These are phyloP conservation scores for Saccopteryx leptura DNA, from an alignment of 2,113 vertebrate species.

Conservation along the genomic window DNA sequence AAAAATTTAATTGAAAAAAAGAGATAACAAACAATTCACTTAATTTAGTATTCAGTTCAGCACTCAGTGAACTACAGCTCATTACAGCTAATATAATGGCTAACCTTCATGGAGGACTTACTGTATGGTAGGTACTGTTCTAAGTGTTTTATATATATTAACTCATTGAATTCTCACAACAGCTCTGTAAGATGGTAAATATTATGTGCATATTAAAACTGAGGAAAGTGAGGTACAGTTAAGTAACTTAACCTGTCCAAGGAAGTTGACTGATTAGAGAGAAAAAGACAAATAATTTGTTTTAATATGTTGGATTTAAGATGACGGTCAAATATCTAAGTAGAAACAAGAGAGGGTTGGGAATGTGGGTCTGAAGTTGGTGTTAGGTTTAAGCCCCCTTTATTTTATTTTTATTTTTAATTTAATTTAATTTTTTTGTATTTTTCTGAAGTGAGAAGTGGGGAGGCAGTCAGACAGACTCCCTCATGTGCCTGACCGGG, in stretches of 20 bases:
- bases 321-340: background rate
- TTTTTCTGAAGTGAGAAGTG: no score
- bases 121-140: background rate
- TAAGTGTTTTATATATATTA: background rate
- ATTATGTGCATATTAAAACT: conserved; percentile 24
- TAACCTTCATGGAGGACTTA: background rate
- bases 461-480: no score
- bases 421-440: no score
- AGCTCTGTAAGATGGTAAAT: background rate
- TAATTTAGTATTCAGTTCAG: background rate
- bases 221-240: background rate
- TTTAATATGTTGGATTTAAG: conserved; percentile 12
- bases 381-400: no score
- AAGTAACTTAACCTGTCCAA: background rate
- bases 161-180: background rate
- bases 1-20: background rate
- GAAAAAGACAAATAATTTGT: background rate
- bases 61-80: background rate
- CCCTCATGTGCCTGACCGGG: no score
- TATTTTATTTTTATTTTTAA: no score
- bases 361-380: background rate
- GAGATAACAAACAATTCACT: background rate
- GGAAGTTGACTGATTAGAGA: background rate
- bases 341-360: background rate
- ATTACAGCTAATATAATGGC: background rate